Evolutionary conservation across 1,140 invertebrate species (phyloP).

Genomic region (Lamellibrachia luymesi): DNA sequence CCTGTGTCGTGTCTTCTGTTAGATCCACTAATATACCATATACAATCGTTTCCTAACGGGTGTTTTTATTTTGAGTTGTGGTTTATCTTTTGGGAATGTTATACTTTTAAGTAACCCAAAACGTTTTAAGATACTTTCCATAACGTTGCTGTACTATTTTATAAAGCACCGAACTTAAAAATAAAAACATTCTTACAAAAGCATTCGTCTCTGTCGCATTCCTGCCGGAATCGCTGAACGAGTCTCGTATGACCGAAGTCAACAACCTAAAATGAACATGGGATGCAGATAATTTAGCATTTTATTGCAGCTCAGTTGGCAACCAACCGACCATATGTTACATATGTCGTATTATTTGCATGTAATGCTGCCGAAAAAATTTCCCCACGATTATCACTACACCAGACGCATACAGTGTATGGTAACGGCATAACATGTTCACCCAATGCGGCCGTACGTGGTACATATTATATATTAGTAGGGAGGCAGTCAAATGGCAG

Average conservation of each 20-base stretch:
- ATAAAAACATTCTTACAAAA: slow-evolving; percentile 42
- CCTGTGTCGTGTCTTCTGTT: not conserved
- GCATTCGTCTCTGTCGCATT: slow-evolving; percentile 41
- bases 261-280: slow-evolving; percentile 12
- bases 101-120: too few species aligned
- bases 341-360: not conserved
- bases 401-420: not conserved
- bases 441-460: too few species aligned
- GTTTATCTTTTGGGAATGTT: too few species aligned
- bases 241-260: slow-evolving; percentile 27
- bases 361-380: not conserved
- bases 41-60: too few species aligned
- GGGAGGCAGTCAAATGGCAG: too few species aligned
- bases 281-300: not conserved
- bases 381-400: not conserved
- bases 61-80: too few species aligned
- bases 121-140: not conserved
- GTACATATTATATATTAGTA: too few species aligned
- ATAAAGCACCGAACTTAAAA: too few species aligned
- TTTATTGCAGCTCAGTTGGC: not conserved
- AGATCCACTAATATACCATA: not conserved
- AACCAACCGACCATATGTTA: not conserved
- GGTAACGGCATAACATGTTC: not conserved
- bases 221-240: slow-evolving; percentile 22
- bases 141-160: not conserved